A percentile compares a stretch with the other conserved stretches of the same genome.
Conservation (phyloP, 2,888 invertebrate species). For the Scaptodrosophila latifasciaeformis region DNA sequence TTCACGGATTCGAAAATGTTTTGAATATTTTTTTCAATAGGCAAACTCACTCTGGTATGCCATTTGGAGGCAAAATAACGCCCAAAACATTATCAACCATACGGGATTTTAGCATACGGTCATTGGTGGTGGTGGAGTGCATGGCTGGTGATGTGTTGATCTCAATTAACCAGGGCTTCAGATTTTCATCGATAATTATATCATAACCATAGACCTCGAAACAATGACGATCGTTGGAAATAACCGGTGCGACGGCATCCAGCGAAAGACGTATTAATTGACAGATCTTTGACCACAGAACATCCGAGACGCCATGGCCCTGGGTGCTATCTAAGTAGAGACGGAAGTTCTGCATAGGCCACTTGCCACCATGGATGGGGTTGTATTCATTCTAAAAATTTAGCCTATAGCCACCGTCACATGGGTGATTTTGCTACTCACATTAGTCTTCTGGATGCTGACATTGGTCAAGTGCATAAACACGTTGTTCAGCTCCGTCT, state of each 20-base stretch:
- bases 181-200: constrained; percentile 94
- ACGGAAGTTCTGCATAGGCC: constrained; percentile 92
- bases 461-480: constrained; percentile 97
- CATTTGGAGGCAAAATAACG: constrained; percentile 91
- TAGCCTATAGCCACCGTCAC: too few relatives aligned
- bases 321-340: constrained; percentile 93
- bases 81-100: constrained; percentile 94
- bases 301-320: constrained; percentile 91
- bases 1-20: background rate
- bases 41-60: constrained; percentile 82
- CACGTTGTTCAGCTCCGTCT: constrained; percentile 91
- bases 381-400: constrained; percentile 88
- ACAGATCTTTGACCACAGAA: constrained; percentile 89
- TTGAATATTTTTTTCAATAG: too few relatives aligned
- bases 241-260: constrained; percentile 93
- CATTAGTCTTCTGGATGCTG: constrained; percentile 97
- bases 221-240: constrained; percentile 91
- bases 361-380: constrained; percentile 93
- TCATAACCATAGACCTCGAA: constrained; percentile 91
- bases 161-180: constrained; percentile 96
- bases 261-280: constrained; percentile 95
- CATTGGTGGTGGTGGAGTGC: constrained; percentile 95
- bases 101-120: constrained; percentile 94
- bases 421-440: constrained; percentile 39
- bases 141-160: constrained; percentile 96